Percentiles rank a stretch among this genome's conserved stretches.
Conservation (phyloP, 2,797 vertebrate species). For the Pseudochirops corinnae region DNA sequence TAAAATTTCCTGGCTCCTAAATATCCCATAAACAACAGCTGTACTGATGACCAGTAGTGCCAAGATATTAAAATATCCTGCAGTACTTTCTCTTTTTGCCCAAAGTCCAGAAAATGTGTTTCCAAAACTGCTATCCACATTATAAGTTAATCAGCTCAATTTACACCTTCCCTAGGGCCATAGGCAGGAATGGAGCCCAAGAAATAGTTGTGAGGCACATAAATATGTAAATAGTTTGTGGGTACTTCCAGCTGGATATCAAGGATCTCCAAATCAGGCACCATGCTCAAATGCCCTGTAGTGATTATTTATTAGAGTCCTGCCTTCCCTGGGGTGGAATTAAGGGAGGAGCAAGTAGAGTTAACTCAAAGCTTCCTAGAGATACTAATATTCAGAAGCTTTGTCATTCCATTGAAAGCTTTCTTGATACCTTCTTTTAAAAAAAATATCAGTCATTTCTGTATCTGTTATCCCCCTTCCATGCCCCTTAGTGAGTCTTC, state of each 20-base stretch:
- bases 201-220: neutral
- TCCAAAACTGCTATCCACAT: neutral
- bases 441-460: neutral
- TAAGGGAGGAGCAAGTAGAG: neutral
- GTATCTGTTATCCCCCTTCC: neutral
- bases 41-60: neutral
- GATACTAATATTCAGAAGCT: neutral
- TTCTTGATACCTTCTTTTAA: neutral
- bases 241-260: neutral
- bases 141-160: neutral
- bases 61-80: neutral
- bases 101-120: neutral
- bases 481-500: neutral
- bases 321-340: neutral
- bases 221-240: neutral
- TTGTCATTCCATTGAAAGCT: neutral
- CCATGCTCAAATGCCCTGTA: neutral
- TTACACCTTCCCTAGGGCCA: neutral
- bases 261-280: neutral
- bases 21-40: conserved; percentile 30
- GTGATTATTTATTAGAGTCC: neutral
- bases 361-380: neutral
- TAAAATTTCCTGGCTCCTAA: neutral
- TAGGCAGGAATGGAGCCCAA: neutral
- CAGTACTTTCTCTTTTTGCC: conserved; percentile 2